Evolutionary conservation across 2,797 vertebrate species (phyloP), one percentile per base, ranked within the genome.

Genomic region (Pelodytes ibericus): DNA sequence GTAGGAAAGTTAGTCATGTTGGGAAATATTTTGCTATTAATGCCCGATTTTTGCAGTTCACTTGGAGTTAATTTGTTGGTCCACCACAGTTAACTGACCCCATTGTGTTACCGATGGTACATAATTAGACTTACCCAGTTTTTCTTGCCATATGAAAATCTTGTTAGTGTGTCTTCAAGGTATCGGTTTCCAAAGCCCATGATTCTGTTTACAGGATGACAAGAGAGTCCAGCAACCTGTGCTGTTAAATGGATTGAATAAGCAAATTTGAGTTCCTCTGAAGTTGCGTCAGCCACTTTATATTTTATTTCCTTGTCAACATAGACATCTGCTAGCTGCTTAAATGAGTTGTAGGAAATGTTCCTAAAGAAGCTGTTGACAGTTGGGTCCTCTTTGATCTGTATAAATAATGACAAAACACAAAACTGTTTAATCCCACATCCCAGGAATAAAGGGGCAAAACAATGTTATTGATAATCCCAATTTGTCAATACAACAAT

Each of bases 291-390:
- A 0, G 75, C 36, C 58, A 65, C 77, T 75, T 87, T 3, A 47
- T 80, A 80, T 0, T 25, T 59, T 65, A 83, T 26, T 3, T 77
- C 85, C 63, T 31, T 74, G 72, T 80, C 84, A 6, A 92, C 80
- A 0, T 96, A 94, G 9, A 84, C 88, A 6, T 95, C 93, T 0
- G 90, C 93, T 83, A 99, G 58, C 80, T 81, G 88, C 86, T 91
- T 90, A 88, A 98, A 96, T 80, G 92, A 91, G n/a, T 89, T 83
- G 11, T 96, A 96, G 0, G 93, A 87, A 82, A 98, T 88, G 63
- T 84, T 58, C 0, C 89, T 86, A 83, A 96, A 93, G 84, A 92
- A 95, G 7, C 8, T 79, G 74, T 10, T 87, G n/a, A 96, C 82
- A 10, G 79, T 83, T 1, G 86, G 81, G 1, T 94, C 92, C 27